Percentiles rank a stretch among this genome's conserved stretches.
Evolutionary conservation across 2,888 invertebrate species (phyloP).

Genomic region (Sicus ferrugineus): DNA sequence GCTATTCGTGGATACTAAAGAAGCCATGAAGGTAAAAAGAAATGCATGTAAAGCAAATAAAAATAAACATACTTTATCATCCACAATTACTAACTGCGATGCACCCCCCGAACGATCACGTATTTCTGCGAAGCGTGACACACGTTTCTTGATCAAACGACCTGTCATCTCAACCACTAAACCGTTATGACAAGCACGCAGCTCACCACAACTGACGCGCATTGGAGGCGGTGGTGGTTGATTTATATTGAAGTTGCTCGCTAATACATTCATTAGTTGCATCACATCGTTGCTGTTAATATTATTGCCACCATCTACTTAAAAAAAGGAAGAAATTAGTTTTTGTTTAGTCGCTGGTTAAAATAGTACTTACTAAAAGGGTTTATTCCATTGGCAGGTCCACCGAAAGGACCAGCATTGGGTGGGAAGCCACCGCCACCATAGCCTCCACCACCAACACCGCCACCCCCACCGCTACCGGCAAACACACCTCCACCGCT

Average conservation of each 20-base stretch:
- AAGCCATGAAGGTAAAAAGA: neutral
- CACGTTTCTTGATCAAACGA: conserved; percentile 70
- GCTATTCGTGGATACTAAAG: conserved; percentile 60
- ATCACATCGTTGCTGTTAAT: conserved; percentile 53
- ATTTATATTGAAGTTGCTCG: conserved; percentile 59
- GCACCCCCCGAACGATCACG: conserved; percentile 73
- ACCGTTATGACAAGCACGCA: conserved; percentile 67
- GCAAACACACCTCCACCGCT: conserved; percentile 37
- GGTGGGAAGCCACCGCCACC: conserved; percentile 45
- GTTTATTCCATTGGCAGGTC: conserved; percentile 48
- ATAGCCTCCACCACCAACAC: conserved; percentile 29
- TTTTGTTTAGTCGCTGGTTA: neutral
- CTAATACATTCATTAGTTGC: conserved; percentile 58
- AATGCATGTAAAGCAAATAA: neutral
- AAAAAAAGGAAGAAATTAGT: neutral
- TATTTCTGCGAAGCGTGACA: conserved; percentile 69
- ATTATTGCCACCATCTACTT: conserved; percentile 45
- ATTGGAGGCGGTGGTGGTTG: conserved; percentile 62
- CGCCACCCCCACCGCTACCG: neutral
- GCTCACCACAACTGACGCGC: conserved; percentile 69
- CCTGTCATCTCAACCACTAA: conserved; percentile 70
- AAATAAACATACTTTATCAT: conserved; percentile 51
- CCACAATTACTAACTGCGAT: conserved; percentile 68
- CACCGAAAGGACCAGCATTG: conserved; percentile 45
- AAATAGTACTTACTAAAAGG: conserved; percentile 41